phyloP scores from a whole-genome alignment of 2,888 invertebrate genomes.

The Oeneis ivallda region DNA sequence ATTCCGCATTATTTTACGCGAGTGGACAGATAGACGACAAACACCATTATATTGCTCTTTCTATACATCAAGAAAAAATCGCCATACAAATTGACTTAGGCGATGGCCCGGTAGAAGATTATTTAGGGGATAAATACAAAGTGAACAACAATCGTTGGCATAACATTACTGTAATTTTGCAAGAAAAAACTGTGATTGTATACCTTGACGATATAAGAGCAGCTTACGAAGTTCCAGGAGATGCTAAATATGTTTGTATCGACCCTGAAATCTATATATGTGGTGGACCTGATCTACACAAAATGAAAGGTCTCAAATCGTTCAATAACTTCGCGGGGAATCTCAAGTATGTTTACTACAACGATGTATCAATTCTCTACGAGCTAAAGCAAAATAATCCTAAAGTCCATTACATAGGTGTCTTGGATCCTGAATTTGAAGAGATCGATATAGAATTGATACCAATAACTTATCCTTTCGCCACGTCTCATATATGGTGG shows the following conservation, averaged over 20 bases:
- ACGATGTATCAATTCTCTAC: slow-evolving; percentile 94
- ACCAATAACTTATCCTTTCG: slow-evolving; percentile 95
- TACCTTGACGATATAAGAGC: slow-evolving; percentile 88
- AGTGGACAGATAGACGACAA: slow-evolving; percentile 94
- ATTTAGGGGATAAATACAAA: slow-evolving; percentile 81
- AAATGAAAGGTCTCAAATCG: slow-evolving; percentile 90
- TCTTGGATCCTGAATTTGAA: slow-evolving; percentile 90
- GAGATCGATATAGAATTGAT: slow-evolving; percentile 93
- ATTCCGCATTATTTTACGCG: slow-evolving; percentile 95
- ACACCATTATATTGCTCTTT: slow-evolving; percentile 94
- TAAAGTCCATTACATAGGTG: slow-evolving; percentile 90
- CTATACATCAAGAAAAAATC: slow-evolving; percentile 90
- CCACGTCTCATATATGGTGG: slow-evolving; percentile 95
- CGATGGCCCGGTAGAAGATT: slow-evolving; percentile 86
- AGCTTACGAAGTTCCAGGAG: slow-evolving; percentile 86
- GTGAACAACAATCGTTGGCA: slow-evolving; percentile 92
- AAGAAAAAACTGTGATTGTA: slow-evolving; percentile 86
- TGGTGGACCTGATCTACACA: slow-evolving; percentile 91
- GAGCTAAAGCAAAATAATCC: slow-evolving; percentile 92
- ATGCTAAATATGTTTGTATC: slow-evolving; percentile 87
- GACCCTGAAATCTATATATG: slow-evolving; percentile 97
- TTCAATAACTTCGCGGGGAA: slow-evolving; percentile 94
- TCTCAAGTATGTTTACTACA: slow-evolving; percentile 95
- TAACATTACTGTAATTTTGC: slow-evolving; percentile 92
- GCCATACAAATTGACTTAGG: slow-evolving; percentile 94